These are phyloP conservation scores for Cephus pulcher DNA, from an alignment of 2,888 invertebrate genomes.

Conservation along the genomic window DNA sequence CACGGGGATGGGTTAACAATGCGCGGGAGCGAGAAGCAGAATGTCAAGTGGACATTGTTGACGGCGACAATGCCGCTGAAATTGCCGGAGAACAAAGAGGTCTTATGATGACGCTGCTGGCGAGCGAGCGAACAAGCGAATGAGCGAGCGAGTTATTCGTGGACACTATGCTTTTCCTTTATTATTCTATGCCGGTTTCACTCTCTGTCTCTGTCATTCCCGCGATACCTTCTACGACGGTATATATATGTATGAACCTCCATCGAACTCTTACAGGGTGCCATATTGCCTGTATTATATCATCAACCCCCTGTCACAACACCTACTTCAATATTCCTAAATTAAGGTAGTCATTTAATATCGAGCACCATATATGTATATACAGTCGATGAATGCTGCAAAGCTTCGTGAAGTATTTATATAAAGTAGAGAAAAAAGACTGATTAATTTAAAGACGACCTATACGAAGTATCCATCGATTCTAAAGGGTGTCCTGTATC, in stretches of 20 bases:
- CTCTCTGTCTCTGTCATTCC: slow-evolving; percentile 11
- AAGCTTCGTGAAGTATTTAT: background rate
- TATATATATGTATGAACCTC: background rate
- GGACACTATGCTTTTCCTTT: slow-evolving; percentile 33
- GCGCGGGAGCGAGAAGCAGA: slow-evolving; percentile 59
- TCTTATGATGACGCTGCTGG: slow-evolving; percentile 65
- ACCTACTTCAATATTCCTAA: slow-evolving; percentile 39
- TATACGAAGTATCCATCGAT: background rate
- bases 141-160: slow-evolving; percentile 50
- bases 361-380: background rate
- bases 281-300: slow-evolving; percentile 42
- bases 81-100: slow-evolving; percentile 67
- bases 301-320: slow-evolving; percentile 36
- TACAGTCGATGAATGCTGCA: background rate
- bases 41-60: slow-evolving; percentile 67
- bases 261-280: slow-evolving; percentile 1
- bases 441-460: background rate
- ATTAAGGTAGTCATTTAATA: slow-evolving; percentile 41
- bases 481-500: slow-evolving; percentile 1
- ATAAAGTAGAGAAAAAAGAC: background rate
- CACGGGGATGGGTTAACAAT: slow-evolving; percentile 55
- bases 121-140: slow-evolving; percentile 44
- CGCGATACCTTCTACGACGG: slow-evolving; percentile 9
- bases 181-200: background rate
- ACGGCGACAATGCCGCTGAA: slow-evolving; percentile 67